Percentiles rank a stretch among this genome's conserved stretches.
phyloP scores from a whole-genome alignment of 1,140 invertebrate species.

The Rhagoletis pomonella region DNA sequence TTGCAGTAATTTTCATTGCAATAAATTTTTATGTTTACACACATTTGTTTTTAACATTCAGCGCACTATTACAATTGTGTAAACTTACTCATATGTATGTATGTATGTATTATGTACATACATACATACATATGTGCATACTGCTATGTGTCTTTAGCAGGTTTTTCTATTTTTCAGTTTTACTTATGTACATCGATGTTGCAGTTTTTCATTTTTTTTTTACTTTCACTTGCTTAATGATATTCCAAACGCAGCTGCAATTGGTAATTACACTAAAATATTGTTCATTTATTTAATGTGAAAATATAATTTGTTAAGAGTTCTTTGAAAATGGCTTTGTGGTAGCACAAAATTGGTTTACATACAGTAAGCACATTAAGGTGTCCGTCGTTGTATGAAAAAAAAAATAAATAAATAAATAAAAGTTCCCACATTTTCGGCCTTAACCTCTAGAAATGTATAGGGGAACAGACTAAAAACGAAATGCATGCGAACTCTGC shows the following conservation, averaged over 20 bases:
- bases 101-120: background rate
- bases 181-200: background rate
- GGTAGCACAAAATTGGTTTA: too few species aligned
- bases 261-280: background rate
- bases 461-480: too few species aligned
- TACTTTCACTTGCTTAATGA: conserved; percentile 21
- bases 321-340: too few species aligned
- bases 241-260: conserved; percentile 12
- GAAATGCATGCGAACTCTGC: too few species aligned
- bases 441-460: too few species aligned
- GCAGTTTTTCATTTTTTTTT: background rate
- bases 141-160: background rate
- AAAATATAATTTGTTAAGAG: too few species aligned
- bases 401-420: background rate
- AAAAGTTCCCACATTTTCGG: too few species aligned
- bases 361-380: too few species aligned
- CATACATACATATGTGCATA: background rate
- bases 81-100: background rate
- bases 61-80: too few species aligned
- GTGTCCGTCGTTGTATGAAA: too few species aligned
- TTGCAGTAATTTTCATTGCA: background rate
- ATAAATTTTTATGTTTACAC: background rate
- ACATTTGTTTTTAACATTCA: too few species aligned
- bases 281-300: too few species aligned
- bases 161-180: background rate